Base-by-base conservation (phyloP, 2,113 vertebrate genomes). In the Percina caprodes region DNA sequence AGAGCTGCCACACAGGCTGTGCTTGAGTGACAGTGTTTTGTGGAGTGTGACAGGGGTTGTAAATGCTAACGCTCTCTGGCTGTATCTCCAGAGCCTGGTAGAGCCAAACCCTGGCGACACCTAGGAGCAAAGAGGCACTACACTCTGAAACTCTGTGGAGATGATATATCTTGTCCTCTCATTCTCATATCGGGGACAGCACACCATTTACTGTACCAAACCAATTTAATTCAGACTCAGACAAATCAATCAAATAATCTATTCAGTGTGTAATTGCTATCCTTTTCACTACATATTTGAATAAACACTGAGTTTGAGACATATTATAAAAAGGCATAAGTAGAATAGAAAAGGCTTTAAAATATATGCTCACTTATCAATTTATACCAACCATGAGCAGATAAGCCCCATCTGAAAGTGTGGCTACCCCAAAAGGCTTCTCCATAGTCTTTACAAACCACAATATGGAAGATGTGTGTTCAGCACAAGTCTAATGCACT, bases 391-490 rank as follows among this genome's bases (percentile, higher is more conserved):
- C 85, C 80, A 76, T 46, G 60, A 92, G 84, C 91, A 90, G 92
- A 95, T 92, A 85, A 93, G 89, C 88, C 77, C 92, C 85, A 78
- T 89, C 84, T 91, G 82, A 74, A 84, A 66, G 79, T 88, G 85
- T 90, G 89, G 85, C 84, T 88, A 87, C 86, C 89, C 82, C 91
- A 91, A 88, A 92, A 91, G 90, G 92, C 92, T 94, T 93, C 92
- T 94, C 85, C 80, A 89, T 90, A 80, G 90, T 93, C 89, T 91
- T 89, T 86, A 92, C 85, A 92, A 93, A 94, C 95, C 95, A 91
- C 94, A 94, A 87, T 92, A 93, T 94, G 91, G 93, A 95, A 93
- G 93, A 89, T 93, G 94, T 94, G 88, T 93, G 92, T 94, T 95
- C 94, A 95, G 95, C 93, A 89, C 45, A 86, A 92, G 88, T 84